Base-by-base conservation (phyloP, 2,797 vertebrate species). In the Sparus aurata region DNA sequence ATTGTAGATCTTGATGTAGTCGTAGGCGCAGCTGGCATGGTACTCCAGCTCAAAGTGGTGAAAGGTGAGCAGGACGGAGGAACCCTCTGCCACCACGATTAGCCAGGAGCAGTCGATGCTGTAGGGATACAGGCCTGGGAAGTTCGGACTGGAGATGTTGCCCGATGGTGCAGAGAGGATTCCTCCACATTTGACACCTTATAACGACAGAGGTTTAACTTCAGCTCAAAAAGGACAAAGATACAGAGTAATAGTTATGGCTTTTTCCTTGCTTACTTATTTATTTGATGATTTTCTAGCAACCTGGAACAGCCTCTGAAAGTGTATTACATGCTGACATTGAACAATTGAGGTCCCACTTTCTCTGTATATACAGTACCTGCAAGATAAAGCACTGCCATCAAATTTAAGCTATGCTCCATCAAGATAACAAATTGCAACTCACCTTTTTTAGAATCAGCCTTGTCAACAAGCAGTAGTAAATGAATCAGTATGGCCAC, bases 121-220 rank as follows among this genome's bases (percentile, higher is more conserved):
- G n/a, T 97, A 98, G 3, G 98, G 98, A 80, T 99, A 99, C 12
- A 87, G 89, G 45, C 96, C 95, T 0, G 98, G 98, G 91, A 98
- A 99, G 94, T 99, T 99, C 47, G 98, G 98, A 82, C 97, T 99
- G 86, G 97, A 97, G 86, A 99, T 95, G 79, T 99, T 99, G 43
- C 98, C 98, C 0, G 95, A 95, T 12, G 96, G 91, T 25, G 97
- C 96, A 0, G 98, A 98, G n/a, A 99, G 96, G 75, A 99, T 96
- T 6, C 98, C 98, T 4, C 98, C 98, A 27, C 98, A 99, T 95
- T 99, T 99, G 85, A 99, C 96, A 77, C 97, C 98, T 99, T 85
- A 23, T n/a, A 47, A 62, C 69, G 17, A 63, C 38, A 79, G 65
- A 69, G 43, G 20, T 54, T 69, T 60, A 12, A 46, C 78, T 77